phyloP scores from a whole-genome alignment of 2,888 invertebrate species.

The Tiliacea aurago region DNA sequence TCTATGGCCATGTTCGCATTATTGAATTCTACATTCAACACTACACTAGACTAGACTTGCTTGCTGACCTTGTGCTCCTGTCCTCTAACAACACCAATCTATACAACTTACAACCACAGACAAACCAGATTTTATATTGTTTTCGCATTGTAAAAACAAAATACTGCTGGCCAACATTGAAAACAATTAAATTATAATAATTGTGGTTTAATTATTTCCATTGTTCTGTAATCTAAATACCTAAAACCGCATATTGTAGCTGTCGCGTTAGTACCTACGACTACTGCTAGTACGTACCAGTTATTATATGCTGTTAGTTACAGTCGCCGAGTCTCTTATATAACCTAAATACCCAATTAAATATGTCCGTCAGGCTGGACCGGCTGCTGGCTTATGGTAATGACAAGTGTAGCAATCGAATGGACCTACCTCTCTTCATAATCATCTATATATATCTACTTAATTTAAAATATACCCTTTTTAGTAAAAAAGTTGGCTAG shows the following conservation, averaged over 20 bases:
- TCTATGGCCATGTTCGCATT: not conserved
- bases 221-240: slow-evolving; percentile 39
- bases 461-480: not conserved
- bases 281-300: not conserved
- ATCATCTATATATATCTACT: not conserved
- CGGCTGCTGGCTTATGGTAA: not conserved
- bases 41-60: not conserved
- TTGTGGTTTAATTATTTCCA: slow-evolving; percentile 42
- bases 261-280: not conserved
- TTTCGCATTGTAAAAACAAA: slow-evolving; percentile 26
- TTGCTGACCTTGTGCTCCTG: slow-evolving; percentile 29
- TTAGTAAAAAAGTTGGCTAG: not conserved
- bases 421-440: not conserved
- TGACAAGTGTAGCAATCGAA: not conserved
- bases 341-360: slow-evolving; percentile 25
- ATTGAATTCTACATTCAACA: slow-evolving; percentile 18
- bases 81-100: not conserved
- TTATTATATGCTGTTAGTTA: slow-evolving; percentile 1
- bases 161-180: slow-evolving; percentile 16
- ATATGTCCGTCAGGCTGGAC: not conserved
- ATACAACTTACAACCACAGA: too few relatives aligned
- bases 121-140: not conserved
- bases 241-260: slow-evolving; percentile 10
- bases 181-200: slow-evolving; percentile 23
- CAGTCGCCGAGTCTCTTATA: not conserved